Conservation (phyloP, 2,113 vertebrate species). For the Mustelus asterias region DNA sequence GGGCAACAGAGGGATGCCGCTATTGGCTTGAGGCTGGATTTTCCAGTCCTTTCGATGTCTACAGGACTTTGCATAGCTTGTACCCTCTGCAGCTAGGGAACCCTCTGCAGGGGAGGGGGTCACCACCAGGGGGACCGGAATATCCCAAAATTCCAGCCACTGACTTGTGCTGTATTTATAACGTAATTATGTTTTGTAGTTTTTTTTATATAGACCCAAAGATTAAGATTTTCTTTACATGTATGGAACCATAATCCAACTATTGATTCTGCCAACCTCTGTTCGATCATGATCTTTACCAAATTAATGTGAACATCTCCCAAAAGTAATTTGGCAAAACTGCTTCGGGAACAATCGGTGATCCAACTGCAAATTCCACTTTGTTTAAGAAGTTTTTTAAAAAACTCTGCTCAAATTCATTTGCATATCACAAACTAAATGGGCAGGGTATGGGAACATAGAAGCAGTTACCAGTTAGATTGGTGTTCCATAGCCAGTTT, state of each 20-base stretch:
- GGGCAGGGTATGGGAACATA: not conserved
- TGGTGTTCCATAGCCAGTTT: not conserved
- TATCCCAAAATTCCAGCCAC: no score
- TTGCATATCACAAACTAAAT: not conserved
- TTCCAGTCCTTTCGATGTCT: no score
- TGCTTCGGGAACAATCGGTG: not conserved
- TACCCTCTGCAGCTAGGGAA: no score
- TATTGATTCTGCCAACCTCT: not conserved
- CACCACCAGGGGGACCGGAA: no score
- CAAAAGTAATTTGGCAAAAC: not conserved
- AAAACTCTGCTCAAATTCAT: not conserved
- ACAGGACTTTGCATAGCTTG: no score
- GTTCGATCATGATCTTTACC: not conserved
- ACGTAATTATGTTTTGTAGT: not conserved
- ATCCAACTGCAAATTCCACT: not conserved
- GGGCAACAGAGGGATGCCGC: no score
- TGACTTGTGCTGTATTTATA: not conserved
- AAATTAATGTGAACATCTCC: not conserved
- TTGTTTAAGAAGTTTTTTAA: not conserved
- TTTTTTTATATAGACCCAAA: not conserved
- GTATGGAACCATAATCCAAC: not conserved
- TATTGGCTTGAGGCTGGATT: no score
- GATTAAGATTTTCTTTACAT: not conserved
- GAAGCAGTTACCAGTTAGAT: not conserved
- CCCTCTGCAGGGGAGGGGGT: no score